phyloP scores from a whole-genome alignment of 2,113 vertebrate species.

The Stictonetta naevosa region DNA sequence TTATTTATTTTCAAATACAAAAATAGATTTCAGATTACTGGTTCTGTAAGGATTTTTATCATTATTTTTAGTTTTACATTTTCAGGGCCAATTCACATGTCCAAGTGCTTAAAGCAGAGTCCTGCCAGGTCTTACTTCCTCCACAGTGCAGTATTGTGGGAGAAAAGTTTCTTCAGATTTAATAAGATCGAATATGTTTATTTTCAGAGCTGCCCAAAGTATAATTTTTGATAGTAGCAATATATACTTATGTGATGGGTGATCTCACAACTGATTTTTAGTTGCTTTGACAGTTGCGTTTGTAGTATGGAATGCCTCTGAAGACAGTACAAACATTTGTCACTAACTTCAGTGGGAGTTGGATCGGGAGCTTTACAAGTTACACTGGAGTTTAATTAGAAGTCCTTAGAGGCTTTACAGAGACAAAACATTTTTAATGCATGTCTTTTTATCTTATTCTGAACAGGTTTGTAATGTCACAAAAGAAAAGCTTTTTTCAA shows the following conservation, averaged over 20 bases:
- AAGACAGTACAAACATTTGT: not conserved
- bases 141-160: rapidly evolving
- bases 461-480: slow-evolving; percentile 40
- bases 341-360: not conserved
- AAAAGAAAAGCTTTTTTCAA: slow-evolving; percentile 55
- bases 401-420: slow-evolving; percentile 46
- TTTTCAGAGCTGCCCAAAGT: slow-evolving; percentile 52
- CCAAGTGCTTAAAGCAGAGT: not conserved
- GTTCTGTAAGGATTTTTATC: not conserved
- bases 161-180: not conserved
- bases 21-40: slow-evolving; percentile 32
- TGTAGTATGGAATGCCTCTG: not conserved
- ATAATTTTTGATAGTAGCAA: slow-evolving; percentile 53
- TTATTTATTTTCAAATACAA: slow-evolving; percentile 9
- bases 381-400: slow-evolving; percentile 52
- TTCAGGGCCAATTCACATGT: not conserved
- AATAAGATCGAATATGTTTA: slow-evolving; percentile 28
- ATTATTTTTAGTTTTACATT: slow-evolving; percentile 2
- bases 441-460: slow-evolving; percentile 47
- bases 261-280: slow-evolving; percentile 54
- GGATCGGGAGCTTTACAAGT: not conserved
- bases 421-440: slow-evolving; percentile 61
- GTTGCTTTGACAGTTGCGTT: slow-evolving; percentile 70
- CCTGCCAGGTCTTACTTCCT: slow-evolving; percentile 21
- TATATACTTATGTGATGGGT: not conserved